Conservation (phyloP, 53 echinoderm and acorn worm species). For the Paelopatides confundens region DNA sequence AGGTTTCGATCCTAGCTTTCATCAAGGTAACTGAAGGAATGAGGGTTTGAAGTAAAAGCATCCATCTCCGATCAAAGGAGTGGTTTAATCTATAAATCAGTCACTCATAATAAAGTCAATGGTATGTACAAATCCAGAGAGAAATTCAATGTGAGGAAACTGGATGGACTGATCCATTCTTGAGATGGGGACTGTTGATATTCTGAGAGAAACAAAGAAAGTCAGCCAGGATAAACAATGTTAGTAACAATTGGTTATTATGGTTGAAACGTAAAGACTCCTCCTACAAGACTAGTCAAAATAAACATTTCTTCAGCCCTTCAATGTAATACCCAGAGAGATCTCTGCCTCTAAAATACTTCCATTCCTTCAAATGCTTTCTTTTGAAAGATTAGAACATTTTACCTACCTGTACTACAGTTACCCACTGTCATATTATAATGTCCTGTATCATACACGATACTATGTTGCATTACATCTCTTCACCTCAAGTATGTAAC, state of each 20-base stretch:
- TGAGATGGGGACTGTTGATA: background rate
- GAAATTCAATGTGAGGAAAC: conserved; percentile 27
- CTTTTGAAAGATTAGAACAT: no score
- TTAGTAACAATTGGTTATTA: background rate
- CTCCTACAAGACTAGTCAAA: no score
- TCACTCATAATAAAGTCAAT: conserved; percentile 19
- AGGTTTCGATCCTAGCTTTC: conserved; percentile 36
- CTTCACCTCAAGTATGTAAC: no score
- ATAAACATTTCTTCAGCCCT: no score
- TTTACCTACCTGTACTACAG: no score
- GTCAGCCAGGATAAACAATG: background rate
- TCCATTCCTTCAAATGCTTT: no score
- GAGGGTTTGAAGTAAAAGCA: background rate
- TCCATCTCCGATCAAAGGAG: background rate
- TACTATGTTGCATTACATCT: no score
- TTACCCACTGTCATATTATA: no score
- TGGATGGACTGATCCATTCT: background rate
- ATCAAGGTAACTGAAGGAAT: conserved; percentile 13
- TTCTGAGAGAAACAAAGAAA: background rate
- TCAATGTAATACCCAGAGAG: no score
- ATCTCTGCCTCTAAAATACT: no score
- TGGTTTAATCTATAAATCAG: background rate
- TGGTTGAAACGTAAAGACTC: no score
- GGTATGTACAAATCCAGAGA: conserved; percentile 1
- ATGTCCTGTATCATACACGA: no score